Conservation (phyloP, 2,113 vertebrate species). For the Xenopus tropicalis region UCB_Xtro_10.0 CM004448.2:42186501-42187000, state of each 20-base stretch:
- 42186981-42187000: no score
- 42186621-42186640: constrained; percentile 77
- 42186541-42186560: constrained; percentile 84
- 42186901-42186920: no score
- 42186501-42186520: constrained; percentile 71
- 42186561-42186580: constrained; percentile 87
- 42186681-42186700: constrained; percentile 79
- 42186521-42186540: constrained; percentile 79
- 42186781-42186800: background rate
- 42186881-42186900: no score
- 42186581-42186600: constrained; percentile 80
- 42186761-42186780: constrained; percentile 23
- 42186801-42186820: background rate
- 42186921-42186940: no score
- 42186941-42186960: no score
- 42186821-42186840: no score
- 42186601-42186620: constrained; percentile 81
- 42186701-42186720: constrained; percentile 75
- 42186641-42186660: constrained; percentile 82
- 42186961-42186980: no score
- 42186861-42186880: background rate
- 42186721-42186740: constrained; percentile 75
- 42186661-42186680: constrained; percentile 82
- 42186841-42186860: no score
- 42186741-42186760: constrained; percentile 32